Evolutionary conservation across 53 echinoderm and acorn worm species (phyloP).

Genomic region (Mesocentrotus franciscanus): DNA sequence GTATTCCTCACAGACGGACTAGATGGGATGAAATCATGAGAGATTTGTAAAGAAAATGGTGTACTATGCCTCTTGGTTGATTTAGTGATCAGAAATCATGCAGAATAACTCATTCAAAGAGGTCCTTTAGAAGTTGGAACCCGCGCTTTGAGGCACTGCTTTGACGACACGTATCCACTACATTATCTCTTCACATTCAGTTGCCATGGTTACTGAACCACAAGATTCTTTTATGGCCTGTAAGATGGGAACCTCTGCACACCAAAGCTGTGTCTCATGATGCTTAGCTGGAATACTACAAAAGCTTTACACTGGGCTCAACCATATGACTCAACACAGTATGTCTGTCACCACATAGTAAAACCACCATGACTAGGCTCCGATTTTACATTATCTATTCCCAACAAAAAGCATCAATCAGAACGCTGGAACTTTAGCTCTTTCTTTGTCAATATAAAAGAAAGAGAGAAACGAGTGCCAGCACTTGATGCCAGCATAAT

Average conservation of each 20-base stretch:
- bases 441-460: neutral
- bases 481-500: neutral
- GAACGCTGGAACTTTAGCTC: neutral
- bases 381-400: neutral
- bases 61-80: neutral
- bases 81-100: neutral
- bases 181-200: conserved; percentile 7
- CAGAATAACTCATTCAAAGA: neutral
- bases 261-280: neutral
- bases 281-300: neutral
- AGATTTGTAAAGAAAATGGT: neutral
- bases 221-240: neutral
- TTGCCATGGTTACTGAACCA: neutral
- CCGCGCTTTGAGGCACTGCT: neutral
- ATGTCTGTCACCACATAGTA: neutral
- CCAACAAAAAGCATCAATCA: neutral
- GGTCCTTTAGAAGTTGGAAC: neutral
- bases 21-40: neutral
- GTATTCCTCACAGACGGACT: neutral
- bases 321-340: neutral
- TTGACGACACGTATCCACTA: neutral
- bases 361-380: neutral
- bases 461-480: neutral
- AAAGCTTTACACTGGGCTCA: neutral
- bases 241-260: neutral